Evolutionary conservation across 2,113 vertebrate genomes (phyloP).

Genomic region (Halichoerus grypus): DNA sequence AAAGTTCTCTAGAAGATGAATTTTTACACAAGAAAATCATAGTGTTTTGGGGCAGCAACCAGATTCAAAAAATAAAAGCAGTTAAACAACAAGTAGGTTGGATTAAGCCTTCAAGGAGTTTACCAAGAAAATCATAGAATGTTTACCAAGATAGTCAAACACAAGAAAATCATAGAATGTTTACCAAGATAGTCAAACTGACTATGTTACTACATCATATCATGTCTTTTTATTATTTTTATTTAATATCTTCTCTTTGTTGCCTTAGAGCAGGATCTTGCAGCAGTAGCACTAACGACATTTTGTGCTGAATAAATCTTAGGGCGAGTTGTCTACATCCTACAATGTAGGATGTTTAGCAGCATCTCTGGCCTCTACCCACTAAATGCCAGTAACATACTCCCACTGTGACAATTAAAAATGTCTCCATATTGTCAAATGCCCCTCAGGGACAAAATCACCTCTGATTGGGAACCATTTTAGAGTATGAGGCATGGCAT

Average conservation of each 20-base stretch:
- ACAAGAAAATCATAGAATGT: neutral
- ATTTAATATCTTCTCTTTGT: slow-evolving; percentile 7
- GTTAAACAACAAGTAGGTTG: neutral
- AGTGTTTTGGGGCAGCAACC: slow-evolving; percentile 5
- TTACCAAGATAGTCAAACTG: neutral
- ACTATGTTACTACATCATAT: neutral
- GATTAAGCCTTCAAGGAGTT: neutral
- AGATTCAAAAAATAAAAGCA: slow-evolving; percentile 31
- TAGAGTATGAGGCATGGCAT: neutral
- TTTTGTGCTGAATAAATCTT: neutral
- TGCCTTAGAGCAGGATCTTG: neutral
- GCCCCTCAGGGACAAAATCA: neutral
- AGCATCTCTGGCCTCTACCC: neutral
- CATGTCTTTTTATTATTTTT: slow-evolving; percentile 29
- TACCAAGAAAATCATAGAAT: neutral
- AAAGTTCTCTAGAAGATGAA: slow-evolving; percentile 40
- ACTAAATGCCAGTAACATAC: neutral
- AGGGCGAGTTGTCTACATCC: neutral
- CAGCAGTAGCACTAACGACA: neutral
- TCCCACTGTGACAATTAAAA: slow-evolving; percentile 42
- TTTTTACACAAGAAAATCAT: neutral
- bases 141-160: too few relatives aligned
- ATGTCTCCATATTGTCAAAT: slow-evolving; percentile 18
- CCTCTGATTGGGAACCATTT: neutral
- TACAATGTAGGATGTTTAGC: neutral